Base-by-base conservation (phyloP, 2,113 vertebrate genomes). In the Verasper variegatus region DNA sequence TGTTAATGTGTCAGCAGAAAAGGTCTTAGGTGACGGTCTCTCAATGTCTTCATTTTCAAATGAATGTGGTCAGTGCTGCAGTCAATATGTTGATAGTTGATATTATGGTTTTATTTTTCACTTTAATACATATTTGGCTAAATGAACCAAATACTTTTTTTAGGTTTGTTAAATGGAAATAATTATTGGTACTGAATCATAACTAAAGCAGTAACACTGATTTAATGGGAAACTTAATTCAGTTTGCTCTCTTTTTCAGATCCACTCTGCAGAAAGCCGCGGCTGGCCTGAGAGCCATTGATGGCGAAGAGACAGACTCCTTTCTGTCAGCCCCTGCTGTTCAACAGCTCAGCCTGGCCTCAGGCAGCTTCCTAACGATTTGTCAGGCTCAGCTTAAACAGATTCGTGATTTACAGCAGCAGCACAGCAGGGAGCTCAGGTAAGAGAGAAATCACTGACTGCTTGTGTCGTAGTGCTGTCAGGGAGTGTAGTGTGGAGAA, bases 341-440 rank as follows among this genome's bases (percentile, higher is more conserved):
- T 83, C 88, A 71, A 47, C 69, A 58, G 12, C 31, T 31, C 65
- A 37, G 18, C n/a, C 70, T 37, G 71, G 80, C 92, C 76, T 55
- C 88, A 45, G 90, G 84, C 84, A 76, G 49, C 73, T 97, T 98
- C 85, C 76, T 93, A 42, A 79, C 70, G 10, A 78, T 97, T 68
- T 98, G 96, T 89, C 95, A 94, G 88, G 69, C 78, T 62, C 97
- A 99, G 86, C 93, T 95, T 79, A 80, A 88, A 86, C 93, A 95
- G 91, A 92, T 92, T 58, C 37, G 26, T 26, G 87, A 86, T 71
- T 68, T 97, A 66, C 84, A 76, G 77, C 84, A 92, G 79, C 90
- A 71, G 70, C 92, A 91, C 73, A 70, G 82, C 74, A 75, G 60
- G 74, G 87, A 93, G 69, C 87, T 93, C 73, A 75, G 91, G 97